These are phyloP conservation scores for Elymnias hypermnestra DNA, from an alignment of 1,140 invertebrate genomes.

Conservation along the genomic window DNA sequence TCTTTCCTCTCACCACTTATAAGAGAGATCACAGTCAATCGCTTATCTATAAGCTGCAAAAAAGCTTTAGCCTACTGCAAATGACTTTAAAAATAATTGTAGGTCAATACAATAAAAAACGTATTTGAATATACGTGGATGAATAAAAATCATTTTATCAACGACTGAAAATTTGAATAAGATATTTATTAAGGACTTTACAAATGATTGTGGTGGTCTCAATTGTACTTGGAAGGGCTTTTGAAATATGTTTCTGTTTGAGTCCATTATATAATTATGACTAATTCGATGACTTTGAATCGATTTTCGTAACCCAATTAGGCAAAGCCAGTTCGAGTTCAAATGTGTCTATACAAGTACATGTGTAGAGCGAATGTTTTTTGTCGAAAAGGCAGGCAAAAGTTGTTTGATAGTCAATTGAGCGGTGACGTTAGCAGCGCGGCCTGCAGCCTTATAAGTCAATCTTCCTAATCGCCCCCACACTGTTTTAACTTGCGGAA, in stretches of 20 bases:
- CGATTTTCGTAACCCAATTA: constrained; percentile 25
- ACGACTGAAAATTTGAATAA: too few species aligned
- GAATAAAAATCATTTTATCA: too few species aligned
- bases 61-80: too few species aligned
- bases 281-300: constrained; percentile 6
- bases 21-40: too few species aligned
- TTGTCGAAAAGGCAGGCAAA: constrained; percentile 47
- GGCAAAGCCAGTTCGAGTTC: constrained; percentile 28
- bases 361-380: constrained; percentile 36
- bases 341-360: constrained; percentile 63
- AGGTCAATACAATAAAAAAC: too few species aligned
- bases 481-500: constrained; percentile 31
- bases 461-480: constrained; percentile 67
- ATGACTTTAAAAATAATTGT: too few species aligned
- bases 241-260: background rate
- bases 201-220: too few species aligned
- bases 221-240: constrained; percentile 27
- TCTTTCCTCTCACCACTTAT: too few species aligned
- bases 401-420: constrained; percentile 45
- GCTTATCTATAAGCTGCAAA: too few species aligned
- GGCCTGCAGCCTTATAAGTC: constrained; percentile 54
- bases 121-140: too few species aligned
- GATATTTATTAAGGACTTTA: too few species aligned
- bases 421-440: constrained; percentile 56
- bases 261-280: background rate